phyloP scores from a whole-genome alignment of 1,140 invertebrate genomes.

The Bombus pascuorum region DNA sequence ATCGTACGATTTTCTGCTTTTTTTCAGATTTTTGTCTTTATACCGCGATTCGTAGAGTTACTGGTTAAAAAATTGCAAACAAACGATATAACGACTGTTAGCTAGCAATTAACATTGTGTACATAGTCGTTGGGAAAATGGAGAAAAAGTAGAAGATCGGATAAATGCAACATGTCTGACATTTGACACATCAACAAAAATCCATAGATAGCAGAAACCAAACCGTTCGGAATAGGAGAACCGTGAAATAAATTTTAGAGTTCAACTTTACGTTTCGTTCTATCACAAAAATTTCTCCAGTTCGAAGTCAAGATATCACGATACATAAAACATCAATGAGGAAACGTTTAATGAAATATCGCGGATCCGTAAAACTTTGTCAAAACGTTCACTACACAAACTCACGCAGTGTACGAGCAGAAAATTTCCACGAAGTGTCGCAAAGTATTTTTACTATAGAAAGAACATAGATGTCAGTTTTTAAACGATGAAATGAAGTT shows the following conservation, averaged over 20 bases:
- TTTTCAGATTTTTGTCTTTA: background rate
- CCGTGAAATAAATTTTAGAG: constrained; percentile 41
- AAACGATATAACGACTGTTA: constrained; percentile 32
- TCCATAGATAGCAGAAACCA: background rate
- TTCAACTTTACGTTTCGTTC: background rate
- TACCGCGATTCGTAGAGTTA: background rate
- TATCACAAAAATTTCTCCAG: background rate
- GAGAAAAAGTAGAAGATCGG: constrained; percentile 25
- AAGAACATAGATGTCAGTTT: background rate
- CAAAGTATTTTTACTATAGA: background rate
- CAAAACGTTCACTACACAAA: background rate
- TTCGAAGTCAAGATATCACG: background rate
- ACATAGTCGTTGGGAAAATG: background rate
- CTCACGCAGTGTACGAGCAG: background rate
- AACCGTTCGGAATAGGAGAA: constrained; percentile 25
- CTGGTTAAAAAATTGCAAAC: constrained; percentile 9
- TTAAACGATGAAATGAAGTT: constrained; percentile 20
- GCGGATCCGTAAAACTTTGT: background rate
- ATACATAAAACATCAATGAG: constrained; percentile 15
- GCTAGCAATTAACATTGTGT: background rate
- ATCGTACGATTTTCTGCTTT: background rate
- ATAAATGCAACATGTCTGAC: constrained; percentile 31
- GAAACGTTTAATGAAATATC: background rate
- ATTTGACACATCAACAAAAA: background rate
- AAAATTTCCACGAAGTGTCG: background rate